These are phyloP conservation scores for Glaucidium brasilianum DNA, from an alignment of 2,113 vertebrate species.

Conservation along the genomic window DNA sequence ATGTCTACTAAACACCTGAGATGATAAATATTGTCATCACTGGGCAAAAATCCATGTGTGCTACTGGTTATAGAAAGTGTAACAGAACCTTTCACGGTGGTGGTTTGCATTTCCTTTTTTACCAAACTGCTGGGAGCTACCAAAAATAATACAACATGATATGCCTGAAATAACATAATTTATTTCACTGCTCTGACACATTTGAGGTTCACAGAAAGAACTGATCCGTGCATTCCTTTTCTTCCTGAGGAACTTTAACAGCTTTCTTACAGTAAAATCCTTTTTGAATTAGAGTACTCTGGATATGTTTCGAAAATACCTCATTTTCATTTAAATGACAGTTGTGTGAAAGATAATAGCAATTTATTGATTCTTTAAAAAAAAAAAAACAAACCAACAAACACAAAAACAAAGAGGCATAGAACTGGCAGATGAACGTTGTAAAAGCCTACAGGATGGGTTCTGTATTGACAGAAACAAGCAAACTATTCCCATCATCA, in stretches of 20 bases:
- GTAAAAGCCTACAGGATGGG: not conserved
- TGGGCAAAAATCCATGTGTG: not conserved
- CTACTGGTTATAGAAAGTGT: not conserved
- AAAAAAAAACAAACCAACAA: not conserved
- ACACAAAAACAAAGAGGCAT: not conserved
- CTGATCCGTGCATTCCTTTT: not conserved
- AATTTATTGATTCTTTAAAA: not conserved
- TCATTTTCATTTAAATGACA: not conserved
- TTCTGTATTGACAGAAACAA: not conserved
- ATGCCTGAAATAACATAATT: constrained; percentile 18
- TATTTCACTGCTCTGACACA: constrained; percentile 46
- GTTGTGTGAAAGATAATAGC: not conserved
- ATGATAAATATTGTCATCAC: not conserved
- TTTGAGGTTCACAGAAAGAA: constrained; percentile 8
- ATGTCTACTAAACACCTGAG: not conserved
- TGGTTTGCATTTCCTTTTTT: constrained; percentile 1
- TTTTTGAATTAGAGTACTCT: not conserved
- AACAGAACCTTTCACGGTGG: not conserved
- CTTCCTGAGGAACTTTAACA: not conserved
- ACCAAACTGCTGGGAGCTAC: constrained; percentile 24
- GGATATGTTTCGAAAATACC: not conserved
- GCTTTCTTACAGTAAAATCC: not conserved
- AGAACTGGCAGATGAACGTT: not conserved
- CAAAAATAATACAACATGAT: constrained; percentile 13
- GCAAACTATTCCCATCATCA: not conserved